Conservation (phyloP, 2,888 invertebrate species). For the Pantelozetes paolii region DNA sequence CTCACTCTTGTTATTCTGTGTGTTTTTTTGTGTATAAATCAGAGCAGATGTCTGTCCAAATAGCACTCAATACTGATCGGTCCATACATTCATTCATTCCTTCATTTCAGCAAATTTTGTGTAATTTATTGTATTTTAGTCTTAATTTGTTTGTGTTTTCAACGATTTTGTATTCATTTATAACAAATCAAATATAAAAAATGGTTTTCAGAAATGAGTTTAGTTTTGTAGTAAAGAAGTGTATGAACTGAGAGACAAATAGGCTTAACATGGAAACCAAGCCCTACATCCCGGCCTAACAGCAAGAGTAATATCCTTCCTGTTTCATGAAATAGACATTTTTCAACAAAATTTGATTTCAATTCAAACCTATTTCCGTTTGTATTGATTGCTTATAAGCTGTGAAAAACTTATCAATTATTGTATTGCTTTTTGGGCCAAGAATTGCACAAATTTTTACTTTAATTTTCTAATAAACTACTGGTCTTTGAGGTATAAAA, state of each 20-base stretch:
- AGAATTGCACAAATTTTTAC: neutral
- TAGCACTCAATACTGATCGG: no score
- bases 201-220: no score
- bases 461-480: slow-evolving; percentile 7
- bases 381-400: slow-evolving; percentile 25
- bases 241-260: neutral
- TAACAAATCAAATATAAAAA: no score
- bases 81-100: no score
- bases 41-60: no score
- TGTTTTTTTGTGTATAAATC: no score
- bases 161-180: no score
- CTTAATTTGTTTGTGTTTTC: no score
- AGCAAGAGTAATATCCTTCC: slow-evolving; percentile 27
- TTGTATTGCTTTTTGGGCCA: neutral
- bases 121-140: no score
- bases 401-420: slow-evolving; percentile 22
- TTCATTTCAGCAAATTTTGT: no score
- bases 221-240: neutral
- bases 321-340: slow-evolving; percentile 15
- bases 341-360: neutral
- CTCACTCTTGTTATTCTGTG: no score
- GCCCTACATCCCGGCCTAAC: slow-evolving; percentile 17
- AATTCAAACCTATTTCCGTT: slow-evolving; percentile 21
- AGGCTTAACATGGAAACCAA: slow-evolving; percentile 4
- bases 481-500: neutral